Evolutionary conservation across 92 coral and sea anemone genomes (phyloP), one percentile per base, ranked within the genome.

Genomic region (Palythoa grandiflora): DNA sequence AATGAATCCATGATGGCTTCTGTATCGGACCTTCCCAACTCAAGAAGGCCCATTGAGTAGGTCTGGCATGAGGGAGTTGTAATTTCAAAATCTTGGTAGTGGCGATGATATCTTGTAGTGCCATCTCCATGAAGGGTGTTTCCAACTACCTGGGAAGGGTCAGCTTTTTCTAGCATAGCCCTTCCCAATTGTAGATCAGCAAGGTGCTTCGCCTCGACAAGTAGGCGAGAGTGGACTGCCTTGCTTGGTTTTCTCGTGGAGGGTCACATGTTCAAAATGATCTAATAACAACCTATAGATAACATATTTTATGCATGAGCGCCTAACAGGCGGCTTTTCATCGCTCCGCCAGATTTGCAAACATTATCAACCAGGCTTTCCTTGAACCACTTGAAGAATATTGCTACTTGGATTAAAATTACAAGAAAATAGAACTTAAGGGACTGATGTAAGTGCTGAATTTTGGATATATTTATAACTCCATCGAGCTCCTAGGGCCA

Each of bases 61-160:
- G 90, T 87, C 55, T 87, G 79, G 70, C 86, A 71, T 35, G 90
- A 53, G 85, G 86, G 86, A 53, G 79, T 78, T 61, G 90, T 87
- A 19, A 87, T 79, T 79, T 87, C 89, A 44, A 87, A 87, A 66
- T 87, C 90, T 11, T 87, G 86, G 60, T 79, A 79, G 55, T 87
- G 90, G 16, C 80, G 73, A 87, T 87, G 90, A 52, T 78, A 87
- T 78, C 78, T 87, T 7, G 78, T 87, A 63, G 86, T 78, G 48
- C 90, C 79, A 70, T 87, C 90, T 78, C 86, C 73, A n/a, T 87
- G 86, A 65, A 87, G 77, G 81, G 90, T 87, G 90, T 87, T 79
- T 35, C 90, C 86, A 55, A 78, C 47, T 77, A 87, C 63, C 53
- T 73, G 53, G 75, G 79, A 65, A 61, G 90, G 90, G 68, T 87